Base-by-base conservation (phyloP, 2,888 invertebrate genomes). In the Hofmannophila pseudospretella region DNA sequence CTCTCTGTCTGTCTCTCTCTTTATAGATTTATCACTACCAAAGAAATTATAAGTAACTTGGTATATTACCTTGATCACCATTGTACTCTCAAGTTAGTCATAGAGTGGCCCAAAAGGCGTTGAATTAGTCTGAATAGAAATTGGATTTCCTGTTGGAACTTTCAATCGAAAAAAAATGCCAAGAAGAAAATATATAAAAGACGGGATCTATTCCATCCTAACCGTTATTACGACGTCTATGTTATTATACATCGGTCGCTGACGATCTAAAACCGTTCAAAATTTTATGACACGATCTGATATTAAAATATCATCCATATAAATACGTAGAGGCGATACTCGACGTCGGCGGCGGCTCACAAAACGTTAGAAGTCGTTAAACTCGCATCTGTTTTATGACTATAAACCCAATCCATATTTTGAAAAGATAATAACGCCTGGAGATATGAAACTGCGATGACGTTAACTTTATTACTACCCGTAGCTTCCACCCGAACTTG, bases 331-430 rank as follows among this genome's bases (percentile, higher is more conserved):
- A 22, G 12, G 16, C 11, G 26, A 34, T 26, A 26, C 23, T 23
- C 32, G 23, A 27, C n/a, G 32, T 11, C 31, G n/a, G 11, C 1
- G 5, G 19, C 19, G 32, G 12, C 36, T 38, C 32, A 23, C 23
- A 34, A 39, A 39, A 36, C 39, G 41, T 31, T 37, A 28, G 36
- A 36, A 49, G 42, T 40, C 45, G 46, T 49, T 45, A 49, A 49
- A 47, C 34, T 44, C 41, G 5, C 42, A 40, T 47, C 28, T 37
- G 32, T 20, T 49, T 49, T 45, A 45, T 37, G 45, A 38, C 38
- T 39, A 34, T 33, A 43, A 39, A 44, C 36, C 47, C 45, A 53
- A 53, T 53, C 49, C 50, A 50, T 50, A 53, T 53, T 50, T 49
- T 42, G 49, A 39, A 42, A 52, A 48, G 49, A 50, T 52, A 52